A percentile compares a stretch with the other conserved stretches of the same genome.
Conservation (phyloP, 2,888 invertebrate genomes). For the Leptinotarsa haldemani region DNA sequence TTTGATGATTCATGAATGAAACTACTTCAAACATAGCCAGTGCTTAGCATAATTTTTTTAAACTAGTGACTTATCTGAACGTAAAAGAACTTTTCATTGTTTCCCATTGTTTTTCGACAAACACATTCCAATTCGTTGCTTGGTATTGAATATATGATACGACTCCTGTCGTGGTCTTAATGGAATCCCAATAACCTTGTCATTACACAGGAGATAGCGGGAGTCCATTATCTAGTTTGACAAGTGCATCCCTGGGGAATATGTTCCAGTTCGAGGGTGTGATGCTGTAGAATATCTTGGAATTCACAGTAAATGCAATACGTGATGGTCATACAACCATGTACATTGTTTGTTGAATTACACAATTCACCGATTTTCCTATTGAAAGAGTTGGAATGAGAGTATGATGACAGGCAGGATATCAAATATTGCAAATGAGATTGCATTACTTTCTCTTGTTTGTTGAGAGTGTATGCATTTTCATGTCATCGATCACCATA, state of each 20-base stretch:
- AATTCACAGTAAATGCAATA: conserved; percentile 44
- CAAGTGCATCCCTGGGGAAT: conserved; percentile 42
- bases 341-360: not conserved
- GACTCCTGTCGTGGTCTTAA: not conserved
- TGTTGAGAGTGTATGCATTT: too few relatives aligned
- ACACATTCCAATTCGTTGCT: not conserved
- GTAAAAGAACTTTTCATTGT: too few relatives aligned
- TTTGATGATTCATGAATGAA: too few relatives aligned
- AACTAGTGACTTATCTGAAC: too few relatives aligned
- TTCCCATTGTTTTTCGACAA: too few relatives aligned
- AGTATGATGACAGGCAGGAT: too few relatives aligned
- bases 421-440: too few relatives aligned
- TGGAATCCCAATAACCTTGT: conserved; percentile 36
- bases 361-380: too few relatives aligned
- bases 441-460: too few relatives aligned
- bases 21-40: too few relatives aligned
- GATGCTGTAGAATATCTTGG: conserved; percentile 44
- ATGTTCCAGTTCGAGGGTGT: conserved; percentile 26
- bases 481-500: too few relatives aligned
- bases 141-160: not conserved
- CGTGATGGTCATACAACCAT: conserved; percentile 44
- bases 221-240: conserved; percentile 45
- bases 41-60: too few relatives aligned
- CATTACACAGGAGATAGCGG: conserved; percentile 32
- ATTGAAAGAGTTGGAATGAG: not conserved